phyloP scores from a whole-genome alignment of 2,797 vertebrate species.

The Simalia tracyae region DNA sequence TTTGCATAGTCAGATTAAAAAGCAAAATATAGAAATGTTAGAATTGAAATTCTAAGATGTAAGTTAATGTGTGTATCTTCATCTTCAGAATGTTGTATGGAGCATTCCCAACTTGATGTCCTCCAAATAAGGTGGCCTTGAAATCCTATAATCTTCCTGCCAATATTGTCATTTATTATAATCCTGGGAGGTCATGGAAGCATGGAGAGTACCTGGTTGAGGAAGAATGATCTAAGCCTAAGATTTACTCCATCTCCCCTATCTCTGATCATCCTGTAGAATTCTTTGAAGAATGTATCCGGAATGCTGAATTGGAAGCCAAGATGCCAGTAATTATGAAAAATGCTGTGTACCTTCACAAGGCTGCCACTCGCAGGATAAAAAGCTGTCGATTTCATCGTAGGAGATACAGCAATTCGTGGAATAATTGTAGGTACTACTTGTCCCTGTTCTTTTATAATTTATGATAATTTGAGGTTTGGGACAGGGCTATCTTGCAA shows the following conservation, averaged over 20 bases:
- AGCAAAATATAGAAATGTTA: neutral
- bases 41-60: neutral
- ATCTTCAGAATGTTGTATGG: neutral
- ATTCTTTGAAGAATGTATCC: constrained; percentile 98
- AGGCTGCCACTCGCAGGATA: constrained; percentile 90
- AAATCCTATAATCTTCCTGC: neutral
- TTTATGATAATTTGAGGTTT: neutral
- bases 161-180: neutral
- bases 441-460: fast-evolving
- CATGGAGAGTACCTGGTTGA: neutral
- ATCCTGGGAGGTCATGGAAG: neutral
- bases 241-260: neutral
- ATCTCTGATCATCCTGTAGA: constrained; percentile 66
- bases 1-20: neutral
- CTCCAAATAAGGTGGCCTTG: neutral
- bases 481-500: neutral
- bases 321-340: constrained; percentile 98
- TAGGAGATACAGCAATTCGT: constrained; percentile 81
- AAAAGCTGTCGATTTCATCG: constrained; percentile 94
- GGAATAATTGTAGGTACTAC: constrained; percentile 72
- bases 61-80: neutral
- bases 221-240: neutral
- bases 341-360: constrained; percentile 95
- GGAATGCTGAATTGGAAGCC: constrained; percentile 91
- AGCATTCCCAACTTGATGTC: too few species aligned